These are phyloP conservation scores for Brachionus koreanus DNA, from an alignment of 1,140 invertebrate species.

Conservation along the genomic window DNA sequence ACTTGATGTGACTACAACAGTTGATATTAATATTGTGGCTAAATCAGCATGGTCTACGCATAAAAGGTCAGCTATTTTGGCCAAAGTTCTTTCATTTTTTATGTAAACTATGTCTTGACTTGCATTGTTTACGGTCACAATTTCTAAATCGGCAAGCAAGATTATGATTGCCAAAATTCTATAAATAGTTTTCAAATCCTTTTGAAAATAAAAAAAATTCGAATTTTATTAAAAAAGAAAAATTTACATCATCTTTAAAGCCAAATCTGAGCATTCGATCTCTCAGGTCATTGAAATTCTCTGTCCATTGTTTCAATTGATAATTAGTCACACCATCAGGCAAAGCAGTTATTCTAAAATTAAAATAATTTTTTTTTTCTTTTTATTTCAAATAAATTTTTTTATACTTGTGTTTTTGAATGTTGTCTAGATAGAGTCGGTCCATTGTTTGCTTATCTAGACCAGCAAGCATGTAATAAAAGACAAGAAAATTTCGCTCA, in stretches of 20 bases:
- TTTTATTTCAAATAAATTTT: not conserved
- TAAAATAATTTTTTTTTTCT: not conserved
- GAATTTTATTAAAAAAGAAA: not conserved
- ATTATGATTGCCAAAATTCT: constrained; percentile 52
- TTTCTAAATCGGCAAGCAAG: constrained; percentile 9
- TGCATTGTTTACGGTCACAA: not conserved
- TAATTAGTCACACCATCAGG: constrained; percentile 11
- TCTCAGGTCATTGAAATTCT: constrained; percentile 48
- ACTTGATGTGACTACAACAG: constrained; percentile 44
- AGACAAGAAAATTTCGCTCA: constrained; percentile 42
- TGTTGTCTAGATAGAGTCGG: constrained; percentile 8
- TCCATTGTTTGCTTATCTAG: constrained; percentile 17
- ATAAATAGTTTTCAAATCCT: constrained; percentile 61
- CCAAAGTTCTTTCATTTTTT: constrained; percentile 31
- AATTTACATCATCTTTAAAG: constrained; percentile 46
- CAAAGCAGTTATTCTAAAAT: constrained; percentile 8
- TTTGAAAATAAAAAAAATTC: constrained; percentile 22
- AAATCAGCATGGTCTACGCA: constrained; percentile 45
- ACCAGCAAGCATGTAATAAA: constrained; percentile 35
- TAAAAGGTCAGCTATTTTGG: constrained; percentile 30
- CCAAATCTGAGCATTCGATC: constrained; percentile 46
- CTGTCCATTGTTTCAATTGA: constrained; percentile 39
- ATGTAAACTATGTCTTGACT: constrained; percentile 40
- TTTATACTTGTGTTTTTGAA: constrained; percentile 30
- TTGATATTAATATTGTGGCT: constrained; percentile 46